phyloP scores from a whole-genome alignment of 2,888 invertebrate genomes.

The Netelia inedita region DNA sequence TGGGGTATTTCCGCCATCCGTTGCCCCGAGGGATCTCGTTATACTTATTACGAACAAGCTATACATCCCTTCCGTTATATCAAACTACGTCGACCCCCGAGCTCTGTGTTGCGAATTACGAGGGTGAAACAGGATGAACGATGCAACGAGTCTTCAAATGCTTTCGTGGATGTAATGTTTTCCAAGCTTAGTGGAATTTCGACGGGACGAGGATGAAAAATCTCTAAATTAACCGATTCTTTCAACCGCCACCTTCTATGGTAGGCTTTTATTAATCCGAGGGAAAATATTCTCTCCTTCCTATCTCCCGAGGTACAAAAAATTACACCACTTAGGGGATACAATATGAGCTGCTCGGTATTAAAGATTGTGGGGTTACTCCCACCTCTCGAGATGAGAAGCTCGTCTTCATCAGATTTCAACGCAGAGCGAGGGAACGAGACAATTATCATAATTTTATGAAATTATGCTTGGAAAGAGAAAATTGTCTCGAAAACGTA shows the following conservation, averaged over 20 bases:
- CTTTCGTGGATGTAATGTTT: not conserved
- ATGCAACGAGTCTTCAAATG: not conserved
- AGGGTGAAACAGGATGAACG: not conserved
- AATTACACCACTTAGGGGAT: not conserved
- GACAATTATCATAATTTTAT: not conserved
- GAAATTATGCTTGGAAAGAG: not conserved
- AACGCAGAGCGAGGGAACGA: not conserved
- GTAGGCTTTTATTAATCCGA: conserved; percentile 22
- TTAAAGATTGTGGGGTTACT: not conserved
- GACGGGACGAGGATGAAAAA: not conserved
- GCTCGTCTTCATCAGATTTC: conserved; percentile 2
- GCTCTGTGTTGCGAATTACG: not conserved
- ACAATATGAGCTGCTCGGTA: not conserved
- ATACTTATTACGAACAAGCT: no score
- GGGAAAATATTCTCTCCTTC: conserved; percentile 16
- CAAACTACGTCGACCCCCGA: not conserved
- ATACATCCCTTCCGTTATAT: no score
- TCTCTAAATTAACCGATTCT: conserved; percentile 5
- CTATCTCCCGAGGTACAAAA: not conserved
- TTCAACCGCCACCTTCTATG: not conserved
- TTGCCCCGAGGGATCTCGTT: no score
- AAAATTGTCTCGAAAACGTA: not conserved
- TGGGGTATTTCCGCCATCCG: no score
- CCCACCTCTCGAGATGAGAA: not conserved
- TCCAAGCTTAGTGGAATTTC: not conserved